A percentile compares a stretch with the other conserved stretches of the same genome.
phyloP scores from a whole-genome alignment of 2,888 invertebrate genomes.

The Synergus laeviventris region DNA sequence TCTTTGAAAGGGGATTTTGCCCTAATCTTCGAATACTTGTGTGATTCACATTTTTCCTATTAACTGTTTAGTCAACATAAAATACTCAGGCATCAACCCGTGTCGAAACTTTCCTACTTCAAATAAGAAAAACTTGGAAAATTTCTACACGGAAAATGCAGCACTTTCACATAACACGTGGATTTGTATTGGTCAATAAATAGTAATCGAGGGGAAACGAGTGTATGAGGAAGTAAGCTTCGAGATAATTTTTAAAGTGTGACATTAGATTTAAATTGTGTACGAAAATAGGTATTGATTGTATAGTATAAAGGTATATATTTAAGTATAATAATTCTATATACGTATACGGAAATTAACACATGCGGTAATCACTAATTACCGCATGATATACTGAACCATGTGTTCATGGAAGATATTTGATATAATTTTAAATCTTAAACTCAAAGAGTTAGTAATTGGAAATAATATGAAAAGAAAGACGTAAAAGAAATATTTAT shows the following conservation, averaged over 20 bases:
- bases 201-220: not conserved
- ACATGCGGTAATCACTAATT: too few relatives aligned
- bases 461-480: not conserved
- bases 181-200: constrained; percentile 2
- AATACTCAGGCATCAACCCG: not conserved
- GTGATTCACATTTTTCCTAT: not conserved
- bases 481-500: not conserved
- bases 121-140: too few relatives aligned
- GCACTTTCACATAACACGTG: constrained; percentile 10
- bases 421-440: not conserved
- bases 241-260: constrained; percentile 2
- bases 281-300: constrained; percentile 53
- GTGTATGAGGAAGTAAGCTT: not conserved
- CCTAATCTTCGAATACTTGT: not conserved
- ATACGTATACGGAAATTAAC: constrained; percentile 38
- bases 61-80: not conserved
- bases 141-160: not conserved
- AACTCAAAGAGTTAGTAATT: not conserved
- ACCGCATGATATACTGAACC: not conserved
- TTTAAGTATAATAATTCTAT: constrained; percentile 39
- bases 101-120: too few relatives aligned
- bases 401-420: constrained; percentile 1
- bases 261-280: constrained; percentile 44
- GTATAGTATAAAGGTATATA: constrained; percentile 7
- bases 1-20: not conserved